Base-by-base conservation (phyloP, 2,797 vertebrate genomes). In the Urocyon cinereoargenteus region DNA sequence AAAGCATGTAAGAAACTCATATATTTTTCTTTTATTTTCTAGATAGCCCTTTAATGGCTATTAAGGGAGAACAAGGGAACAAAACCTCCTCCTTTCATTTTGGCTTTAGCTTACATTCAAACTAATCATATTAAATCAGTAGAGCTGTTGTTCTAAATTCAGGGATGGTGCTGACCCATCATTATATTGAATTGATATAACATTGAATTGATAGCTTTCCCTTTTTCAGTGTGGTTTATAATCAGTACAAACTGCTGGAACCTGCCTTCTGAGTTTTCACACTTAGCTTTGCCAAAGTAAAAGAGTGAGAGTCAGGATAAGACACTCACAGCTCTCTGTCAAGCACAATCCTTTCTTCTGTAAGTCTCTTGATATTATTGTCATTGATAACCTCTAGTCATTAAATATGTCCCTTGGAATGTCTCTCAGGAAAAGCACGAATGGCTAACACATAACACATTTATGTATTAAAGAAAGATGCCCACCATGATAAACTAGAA, bases 51-150 rank as follows among this genome's bases (percentile, higher is more conserved):
- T 64, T 66, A 14, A 15, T 36, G 28, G 40, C 40, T 45, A 45
- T 45, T 45, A 45, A 45, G 40, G 40, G 40, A 45, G 40, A 45
- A 95, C 62, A 84, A 79, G 18, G 31, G 34, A 84, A 83, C 57
- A 12, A 75, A 95, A 82, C 26, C 7, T 66, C 45, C 34, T n/a
- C 24, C 28, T 96, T 86, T 78, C 36, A 45, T 75, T 93, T 87
- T 78, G 90, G 9, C 86, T 95, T 86, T 45, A 45, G 53, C 55
- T 89, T 94, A 45, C 53, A 36, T 51, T 95, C 73, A 70, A 77
- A 93, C 66, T 57, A 85, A 95, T 97, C 90, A 95, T 55, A 34
- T 53, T 90, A n/a, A 5, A 91, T 93, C 75, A 94, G 94, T 16
- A 91, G 68, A 93, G 45, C 72, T 96, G 83, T 96, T 72, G 19